These are phyloP conservation scores for Myotis davidii DNA, from an alignment of 2,113 vertebrate species.

Conservation along the genomic window DNA sequence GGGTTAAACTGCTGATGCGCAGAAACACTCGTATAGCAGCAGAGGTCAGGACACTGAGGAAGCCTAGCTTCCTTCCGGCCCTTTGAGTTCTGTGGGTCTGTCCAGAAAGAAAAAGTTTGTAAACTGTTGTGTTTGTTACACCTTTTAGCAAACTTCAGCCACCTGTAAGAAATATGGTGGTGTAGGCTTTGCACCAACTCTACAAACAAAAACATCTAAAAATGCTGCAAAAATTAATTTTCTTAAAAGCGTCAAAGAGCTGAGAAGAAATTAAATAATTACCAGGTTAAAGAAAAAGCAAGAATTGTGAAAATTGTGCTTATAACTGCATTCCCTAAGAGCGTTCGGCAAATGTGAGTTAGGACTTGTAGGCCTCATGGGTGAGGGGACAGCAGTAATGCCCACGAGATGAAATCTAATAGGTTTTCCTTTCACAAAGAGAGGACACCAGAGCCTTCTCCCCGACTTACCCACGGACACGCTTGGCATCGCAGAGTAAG, in stretches of 20 bases:
- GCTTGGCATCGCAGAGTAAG: neutral
- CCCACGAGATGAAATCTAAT: neutral
- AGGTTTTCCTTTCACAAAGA: neutral
- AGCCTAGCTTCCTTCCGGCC: neutral
- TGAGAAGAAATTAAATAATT: conserved; percentile 21
- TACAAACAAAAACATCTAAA: neutral
- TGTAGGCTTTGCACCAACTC: neutral
- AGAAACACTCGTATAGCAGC: neutral
- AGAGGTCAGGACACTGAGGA: neutral
- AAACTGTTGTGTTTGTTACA: neutral
- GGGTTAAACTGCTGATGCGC: neutral
- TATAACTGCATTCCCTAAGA: neutral
- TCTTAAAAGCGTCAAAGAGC: conserved; percentile 15
- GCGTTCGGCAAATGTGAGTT: neutral
- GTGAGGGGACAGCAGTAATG: neutral
- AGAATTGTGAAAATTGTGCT: neutral
- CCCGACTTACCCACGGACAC: neutral
- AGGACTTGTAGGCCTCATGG: neutral
- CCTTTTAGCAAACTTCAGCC: neutral
- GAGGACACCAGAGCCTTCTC: neutral
- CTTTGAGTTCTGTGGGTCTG: neutral
- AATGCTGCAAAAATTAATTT: neutral
- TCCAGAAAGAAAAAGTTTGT: neutral
- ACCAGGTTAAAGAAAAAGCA: neutral
- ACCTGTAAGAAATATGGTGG: neutral